A percentile compares a stretch with the other conserved stretches of the same genome.
phyloP scores from a whole-genome alignment of 2,113 vertebrate genomes.

The Petromus typicus region DNA sequence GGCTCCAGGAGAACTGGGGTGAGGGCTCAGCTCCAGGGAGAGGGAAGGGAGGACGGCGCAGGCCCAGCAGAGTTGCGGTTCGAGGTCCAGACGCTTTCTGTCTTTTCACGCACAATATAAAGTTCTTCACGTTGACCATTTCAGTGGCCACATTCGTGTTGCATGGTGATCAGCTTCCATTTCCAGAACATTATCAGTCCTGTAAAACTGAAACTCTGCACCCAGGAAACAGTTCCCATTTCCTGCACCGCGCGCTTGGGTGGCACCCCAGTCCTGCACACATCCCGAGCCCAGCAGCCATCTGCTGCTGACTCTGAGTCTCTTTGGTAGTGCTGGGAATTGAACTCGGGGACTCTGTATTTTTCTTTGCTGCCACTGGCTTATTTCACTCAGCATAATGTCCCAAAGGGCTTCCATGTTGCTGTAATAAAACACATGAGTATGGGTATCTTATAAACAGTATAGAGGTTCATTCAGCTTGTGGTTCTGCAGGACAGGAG shows the following conservation, averaged over 20 bases:
- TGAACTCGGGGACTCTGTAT: no score
- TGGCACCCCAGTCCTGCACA: no score
- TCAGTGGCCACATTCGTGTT: neutral
- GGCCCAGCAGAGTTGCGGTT: neutral
- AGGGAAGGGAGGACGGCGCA: accelerated
- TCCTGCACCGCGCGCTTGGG: no score
- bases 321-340: no score
- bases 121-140: neutral
- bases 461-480: neutral
- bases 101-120: neutral
- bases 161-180: neutral
- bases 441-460: neutral
- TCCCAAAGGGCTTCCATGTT: neutral
- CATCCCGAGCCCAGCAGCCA: no score
- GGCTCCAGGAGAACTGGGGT: neutral
- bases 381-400: neutral
- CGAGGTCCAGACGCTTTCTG: neutral
- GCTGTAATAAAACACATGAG: neutral
- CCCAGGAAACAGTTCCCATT: neutral
- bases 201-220: neutral
- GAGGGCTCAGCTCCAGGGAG: neutral
- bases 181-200: neutral
- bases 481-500: neutral
- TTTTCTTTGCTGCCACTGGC: neutral
- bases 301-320: neutral